These are phyloP conservation scores for Genyomyrus donnyi DNA, from an alignment of 2,113 vertebrate genomes.

Conservation along the genomic window DNA sequence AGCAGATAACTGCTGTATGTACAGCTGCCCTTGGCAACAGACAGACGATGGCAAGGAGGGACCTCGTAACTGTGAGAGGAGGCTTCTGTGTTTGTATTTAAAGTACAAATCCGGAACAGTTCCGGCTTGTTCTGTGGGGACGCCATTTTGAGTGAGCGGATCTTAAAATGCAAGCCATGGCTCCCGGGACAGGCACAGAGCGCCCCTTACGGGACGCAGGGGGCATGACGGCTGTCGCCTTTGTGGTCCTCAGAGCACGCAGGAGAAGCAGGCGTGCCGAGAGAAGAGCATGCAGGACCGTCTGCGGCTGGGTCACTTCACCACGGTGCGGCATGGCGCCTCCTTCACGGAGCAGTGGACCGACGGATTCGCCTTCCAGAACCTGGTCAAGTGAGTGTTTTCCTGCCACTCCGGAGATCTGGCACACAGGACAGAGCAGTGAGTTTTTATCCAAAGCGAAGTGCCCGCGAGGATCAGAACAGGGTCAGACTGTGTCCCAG, in stretches of 20 bases:
- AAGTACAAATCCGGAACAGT: background rate
- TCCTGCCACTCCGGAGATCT: too few species aligned
- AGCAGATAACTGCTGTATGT: background rate
- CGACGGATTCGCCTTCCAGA: conserved; percentile 97
- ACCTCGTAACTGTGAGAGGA: background rate
- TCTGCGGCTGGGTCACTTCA: conserved; percentile 95
- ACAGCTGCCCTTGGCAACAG: background rate
- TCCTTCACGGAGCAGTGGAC: conserved; percentile 99
- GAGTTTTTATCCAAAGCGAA: background rate
- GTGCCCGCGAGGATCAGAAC: background rate
- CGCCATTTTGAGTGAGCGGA: background rate
- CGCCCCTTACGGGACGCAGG: background rate
- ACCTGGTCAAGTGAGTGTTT: conserved; percentile 89
- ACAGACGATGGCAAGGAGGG: background rate
- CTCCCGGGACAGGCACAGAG: background rate
- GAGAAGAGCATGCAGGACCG: conserved; percentile 99
- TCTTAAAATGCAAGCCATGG: background rate
- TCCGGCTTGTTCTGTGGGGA: background rate
- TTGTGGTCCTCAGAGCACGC: conserved; percentile 74
- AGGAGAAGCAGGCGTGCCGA: conserved; percentile 94
- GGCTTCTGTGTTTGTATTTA: background rate
- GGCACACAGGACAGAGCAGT: background rate
- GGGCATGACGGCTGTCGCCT: background rate
- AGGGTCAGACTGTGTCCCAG: background rate
- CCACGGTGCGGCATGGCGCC: conserved; percentile 95